Percentiles rank a stretch among this genome's conserved stretches.
Evolutionary conservation across 2,888 invertebrate species (phyloP).

Genomic region (Nephrotoma guestfalica): DNA sequence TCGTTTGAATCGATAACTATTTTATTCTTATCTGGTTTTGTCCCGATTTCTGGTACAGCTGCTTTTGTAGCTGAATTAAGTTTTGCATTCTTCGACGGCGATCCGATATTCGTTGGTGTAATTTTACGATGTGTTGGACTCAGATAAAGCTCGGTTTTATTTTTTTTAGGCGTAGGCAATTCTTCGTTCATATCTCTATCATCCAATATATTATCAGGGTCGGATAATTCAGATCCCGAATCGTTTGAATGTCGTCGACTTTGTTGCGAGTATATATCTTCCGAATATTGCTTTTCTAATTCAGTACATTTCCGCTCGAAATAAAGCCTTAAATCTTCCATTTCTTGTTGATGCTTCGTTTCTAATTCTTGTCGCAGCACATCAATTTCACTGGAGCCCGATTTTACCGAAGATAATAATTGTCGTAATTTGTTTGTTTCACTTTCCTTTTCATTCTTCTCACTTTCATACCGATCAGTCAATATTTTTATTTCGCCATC

Average conservation of each 20-base stretch:
- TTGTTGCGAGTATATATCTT: conserved; percentile 51
- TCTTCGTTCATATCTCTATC: conserved; percentile 18
- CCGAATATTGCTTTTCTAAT: conserved; percentile 63
- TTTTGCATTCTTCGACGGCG: neutral
- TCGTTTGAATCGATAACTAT: neutral
- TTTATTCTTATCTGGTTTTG: neutral
- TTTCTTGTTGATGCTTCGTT: conserved; percentile 52
- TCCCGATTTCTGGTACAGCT: neutral
- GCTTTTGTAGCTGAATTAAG: neutral
- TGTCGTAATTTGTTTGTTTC: conserved; percentile 39
- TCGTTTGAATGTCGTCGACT: conserved; percentile 41
- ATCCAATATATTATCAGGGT: conserved; percentile 23
- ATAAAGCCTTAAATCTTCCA: conserved; percentile 64
- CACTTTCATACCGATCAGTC: conserved; percentile 35
- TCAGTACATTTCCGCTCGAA: conserved; percentile 69
- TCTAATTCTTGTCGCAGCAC: conserved; percentile 44
- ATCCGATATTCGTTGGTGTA: conserved; percentile 20
- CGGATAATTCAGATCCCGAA: conserved; percentile 26
- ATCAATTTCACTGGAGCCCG: conserved; percentile 40
- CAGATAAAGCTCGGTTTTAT: conserved; percentile 25
- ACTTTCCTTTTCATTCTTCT: conserved; percentile 38
- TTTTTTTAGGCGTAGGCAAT: conserved; percentile 23
- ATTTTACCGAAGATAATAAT: conserved; percentile 40
- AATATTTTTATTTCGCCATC: conserved; percentile 25
- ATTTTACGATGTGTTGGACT: conserved; percentile 31